Evolutionary conservation across 2,113 vertebrate genomes (phyloP).

Genomic region (Oryzias woworae): DNA sequence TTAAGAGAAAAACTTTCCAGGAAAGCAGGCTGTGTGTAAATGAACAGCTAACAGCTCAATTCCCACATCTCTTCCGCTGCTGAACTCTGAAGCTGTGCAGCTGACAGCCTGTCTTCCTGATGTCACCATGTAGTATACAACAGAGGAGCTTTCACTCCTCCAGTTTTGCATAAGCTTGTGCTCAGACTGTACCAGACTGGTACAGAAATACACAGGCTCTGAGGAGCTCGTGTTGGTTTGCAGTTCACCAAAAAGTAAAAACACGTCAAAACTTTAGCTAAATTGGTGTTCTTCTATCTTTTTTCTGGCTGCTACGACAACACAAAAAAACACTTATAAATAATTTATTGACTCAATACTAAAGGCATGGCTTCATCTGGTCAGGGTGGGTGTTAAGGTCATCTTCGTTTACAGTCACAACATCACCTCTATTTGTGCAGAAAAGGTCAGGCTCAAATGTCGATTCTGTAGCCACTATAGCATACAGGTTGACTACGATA

Average conservation of each 20-base stretch:
- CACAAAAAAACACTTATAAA: background rate
- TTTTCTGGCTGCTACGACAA: background rate
- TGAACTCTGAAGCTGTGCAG: conserved; percentile 30
- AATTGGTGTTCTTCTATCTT: background rate
- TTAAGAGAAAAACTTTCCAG: conserved; percentile 19
- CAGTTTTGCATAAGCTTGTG: conserved; percentile 27
- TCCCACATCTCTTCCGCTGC: conserved; percentile 46
- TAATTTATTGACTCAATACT: too few species aligned
- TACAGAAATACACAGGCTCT: conserved; percentile 23
- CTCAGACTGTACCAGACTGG: conserved; percentile 13
- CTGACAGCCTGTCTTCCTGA: conserved; percentile 40
- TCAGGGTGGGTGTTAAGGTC: conserved; percentile 16
- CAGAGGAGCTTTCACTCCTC: conserved; percentile 17
- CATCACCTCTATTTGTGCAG: conserved; percentile 23
- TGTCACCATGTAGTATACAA: conserved; percentile 37
- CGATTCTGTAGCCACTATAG: conserved; percentile 50
- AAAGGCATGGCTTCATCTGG: conserved; percentile 15
- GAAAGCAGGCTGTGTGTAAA: conserved; percentile 15
- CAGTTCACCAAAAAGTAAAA: background rate
- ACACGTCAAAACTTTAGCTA: background rate
- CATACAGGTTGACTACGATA: conserved; percentile 53
- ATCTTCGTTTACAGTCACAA: conserved; percentile 15
- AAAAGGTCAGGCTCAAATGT: conserved; percentile 36
- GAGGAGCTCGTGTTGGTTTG: background rate
- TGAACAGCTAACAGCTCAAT: conserved; percentile 45